Evolutionary conservation across 1,140 invertebrate species (phyloP), one percentile per base, ranked within the genome.

Genomic region (Papilio machaon): DNA sequence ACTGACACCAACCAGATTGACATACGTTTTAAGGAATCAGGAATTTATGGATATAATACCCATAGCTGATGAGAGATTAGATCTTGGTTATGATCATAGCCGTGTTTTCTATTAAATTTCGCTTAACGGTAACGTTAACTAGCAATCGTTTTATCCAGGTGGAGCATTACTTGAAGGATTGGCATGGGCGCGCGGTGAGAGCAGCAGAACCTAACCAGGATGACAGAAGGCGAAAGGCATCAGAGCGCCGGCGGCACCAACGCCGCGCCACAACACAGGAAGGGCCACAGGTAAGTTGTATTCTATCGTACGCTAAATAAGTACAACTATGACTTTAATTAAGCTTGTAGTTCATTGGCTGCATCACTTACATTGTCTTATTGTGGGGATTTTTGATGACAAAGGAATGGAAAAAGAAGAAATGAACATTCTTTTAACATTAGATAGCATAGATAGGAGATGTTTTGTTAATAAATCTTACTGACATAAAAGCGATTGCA

Each of bases 251-350:
- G 93, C 84, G 92, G 91, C 82, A 90, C 92, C 81, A 94, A 94
- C 80, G 92, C 93, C 88, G 94, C 94, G 75, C 94, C 94, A 43
- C 94, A 95, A 89, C 94, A 95, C 94, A 95, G 94, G 83, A 95
- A 95, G 82, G 94, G 91, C 54, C 92, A 93, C 89, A 92, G 91
- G 92, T 92, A 3, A 77, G 19, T 49, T 75, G n/a, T 23, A n/a
- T 60, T n/a, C 4, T n/a, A n/a, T 19, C 9, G 7, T 30, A 11
- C 9, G 9, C 10, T 23, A 23, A 64, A 30, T 11, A 64, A 64
- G 10, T 9, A 64, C 60, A 30, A 64, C 2, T 30, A 64, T 64
- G 58, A n/a, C 58, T 60, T 60, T 23, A 23, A 60, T 23, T 60
- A 19, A n/a, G 19, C 19, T 60, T 60, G 19, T 60, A 23, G n/a